These are phyloP conservation scores for Anomalospiza imberbis DNA, from an alignment of 2,797 vertebrate species.

Conservation along the genomic window DNA sequence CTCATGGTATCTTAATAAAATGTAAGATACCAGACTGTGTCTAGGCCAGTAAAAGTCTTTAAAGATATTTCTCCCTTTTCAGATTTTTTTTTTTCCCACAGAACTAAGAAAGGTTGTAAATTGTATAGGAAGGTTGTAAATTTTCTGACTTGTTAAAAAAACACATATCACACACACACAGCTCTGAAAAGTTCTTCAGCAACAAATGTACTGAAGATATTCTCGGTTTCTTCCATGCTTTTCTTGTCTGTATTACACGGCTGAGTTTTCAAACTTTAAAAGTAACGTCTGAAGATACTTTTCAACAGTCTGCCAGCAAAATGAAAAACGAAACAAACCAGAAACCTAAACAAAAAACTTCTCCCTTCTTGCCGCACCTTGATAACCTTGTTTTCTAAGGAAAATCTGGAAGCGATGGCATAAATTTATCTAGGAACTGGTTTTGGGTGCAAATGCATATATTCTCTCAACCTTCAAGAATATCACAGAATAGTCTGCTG, in stretches of 20 bases:
- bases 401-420: not conserved
- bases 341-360: not conserved
- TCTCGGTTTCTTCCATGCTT: not conserved
- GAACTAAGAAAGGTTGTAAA: not conserved
- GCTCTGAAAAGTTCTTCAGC: not conserved
- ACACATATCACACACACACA: not conserved
- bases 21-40: not conserved
- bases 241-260: not conserved
- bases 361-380: accelerated
- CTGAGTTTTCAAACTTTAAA: not conserved
- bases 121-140: not conserved
- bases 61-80: not conserved
- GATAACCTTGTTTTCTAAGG: not conserved
- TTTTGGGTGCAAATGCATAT: not conserved
- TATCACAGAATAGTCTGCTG: not conserved
- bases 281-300: not conserved
- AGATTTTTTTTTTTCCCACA: not conserved
- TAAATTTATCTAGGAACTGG: not conserved
- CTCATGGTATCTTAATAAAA: not conserved
- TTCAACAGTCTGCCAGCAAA: not conserved
- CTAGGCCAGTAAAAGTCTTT: not conserved
- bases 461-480: not conserved
- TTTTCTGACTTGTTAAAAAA: not conserved
- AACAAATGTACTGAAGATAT: not conserved
- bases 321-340: not conserved